Evolutionary conservation across 2,113 vertebrate genomes (phyloP), one percentile per base, ranked within the genome.

Genomic region (Jacana jacana): DNA sequence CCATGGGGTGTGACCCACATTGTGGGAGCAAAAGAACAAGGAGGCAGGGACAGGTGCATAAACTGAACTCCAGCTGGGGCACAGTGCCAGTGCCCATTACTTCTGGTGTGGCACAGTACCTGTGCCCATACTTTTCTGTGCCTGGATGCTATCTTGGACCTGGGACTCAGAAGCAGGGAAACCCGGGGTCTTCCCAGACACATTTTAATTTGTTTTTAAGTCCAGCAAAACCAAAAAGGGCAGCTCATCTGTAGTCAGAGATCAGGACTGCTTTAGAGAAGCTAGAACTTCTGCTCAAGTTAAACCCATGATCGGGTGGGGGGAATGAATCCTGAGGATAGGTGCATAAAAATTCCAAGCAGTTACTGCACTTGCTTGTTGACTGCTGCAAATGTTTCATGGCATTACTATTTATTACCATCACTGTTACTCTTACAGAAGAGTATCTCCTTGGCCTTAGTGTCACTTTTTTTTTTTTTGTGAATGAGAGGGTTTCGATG

Each of bases 1-100:
- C 30, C 31, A 3, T 2, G 28, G 31, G n/a, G 31, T 10, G 31
- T 8, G 6, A 77, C 20, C 17, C 54, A 18, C 13, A 6, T 27
- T 0, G 5, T 0, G 0, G 42, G 51, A 79, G 31, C 31, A 72
- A 73, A 68, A 28, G 44, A 39, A 44, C 10, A 51, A 51, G 48
- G 24, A 77, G 33, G 55, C 4, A 54, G 33, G 22, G n/a, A 42
- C 42, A 7, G 2, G 48, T n/a, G 12, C 25, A 25, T 2, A 16
- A 49, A 44, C 0, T 0, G 0, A 0, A 2, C 51, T 88, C 48
- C 58, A 60, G 39, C 10, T 23, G 40, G 22, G 40, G 16, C 54
- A 55, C 9, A 14, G 30, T 9, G n/a, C 13, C 2, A 0, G 13
- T 0, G 37, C n/a, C 31, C 10, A 3, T 10, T 28, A 25, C 39